Evolutionary conservation across 2,113 vertebrate genomes (phyloP).

Genomic region (Globicephala melas): DNA sequence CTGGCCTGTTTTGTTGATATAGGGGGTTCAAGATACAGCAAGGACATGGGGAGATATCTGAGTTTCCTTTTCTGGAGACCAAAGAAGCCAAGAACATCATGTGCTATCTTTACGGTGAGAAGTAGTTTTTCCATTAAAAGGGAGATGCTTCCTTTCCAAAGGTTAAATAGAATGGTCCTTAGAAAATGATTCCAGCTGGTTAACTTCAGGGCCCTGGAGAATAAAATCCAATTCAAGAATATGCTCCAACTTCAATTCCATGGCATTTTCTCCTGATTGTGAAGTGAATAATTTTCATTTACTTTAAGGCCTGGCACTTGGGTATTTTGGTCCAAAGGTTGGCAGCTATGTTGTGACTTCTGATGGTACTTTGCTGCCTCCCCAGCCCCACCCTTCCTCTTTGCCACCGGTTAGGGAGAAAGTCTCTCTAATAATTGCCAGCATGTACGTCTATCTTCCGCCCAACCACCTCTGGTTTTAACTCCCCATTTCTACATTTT

Average conservation of each 20-base stretch:
- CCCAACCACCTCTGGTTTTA: neutral
- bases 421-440: neutral
- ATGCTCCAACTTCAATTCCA: slow-evolving; percentile 13
- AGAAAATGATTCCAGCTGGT: slow-evolving; percentile 52
- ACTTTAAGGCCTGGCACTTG: neutral
- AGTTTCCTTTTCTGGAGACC: slow-evolving; percentile 32
- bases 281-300: slow-evolving; percentile 41
- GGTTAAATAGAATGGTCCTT: slow-evolving; percentile 42
- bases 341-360: neutral
- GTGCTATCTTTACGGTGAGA: slow-evolving; percentile 59
- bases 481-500: neutral
- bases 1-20: slow-evolving; percentile 48
- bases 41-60: slow-evolving; percentile 4
- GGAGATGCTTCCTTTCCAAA: slow-evolving; percentile 58
- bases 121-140: slow-evolving; percentile 70
- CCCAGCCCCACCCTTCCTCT: neutral
- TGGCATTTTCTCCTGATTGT: neutral
- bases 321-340: neutral
- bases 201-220: slow-evolving; percentile 38
- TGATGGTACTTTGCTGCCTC: neutral
- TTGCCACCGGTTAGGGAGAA: neutral
- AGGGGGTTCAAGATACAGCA: neutral
- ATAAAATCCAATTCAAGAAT: slow-evolving; percentile 40
- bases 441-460: neutral
- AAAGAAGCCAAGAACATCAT: slow-evolving; percentile 56